These are phyloP conservation scores for Strix aluco DNA, from an alignment of 2,113 vertebrate species.

Conservation along the genomic window DNA sequence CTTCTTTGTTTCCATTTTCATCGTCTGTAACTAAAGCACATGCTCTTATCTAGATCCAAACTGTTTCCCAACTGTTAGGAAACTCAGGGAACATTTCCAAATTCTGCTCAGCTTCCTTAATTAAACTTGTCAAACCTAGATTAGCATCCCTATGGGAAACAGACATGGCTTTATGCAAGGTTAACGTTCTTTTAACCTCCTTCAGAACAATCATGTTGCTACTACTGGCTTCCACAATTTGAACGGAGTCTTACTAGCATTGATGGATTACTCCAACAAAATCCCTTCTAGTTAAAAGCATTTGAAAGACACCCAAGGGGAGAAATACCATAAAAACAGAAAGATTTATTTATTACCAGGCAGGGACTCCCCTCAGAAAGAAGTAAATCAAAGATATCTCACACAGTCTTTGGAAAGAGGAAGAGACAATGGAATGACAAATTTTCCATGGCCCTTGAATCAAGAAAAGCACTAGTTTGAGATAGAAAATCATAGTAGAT, in stretches of 20 bases:
- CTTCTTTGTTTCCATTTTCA: background rate
- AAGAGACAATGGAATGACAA: background rate
- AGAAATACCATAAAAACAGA: constrained; percentile 3
- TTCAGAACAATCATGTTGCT: background rate
- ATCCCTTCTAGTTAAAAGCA: constrained; percentile 10
- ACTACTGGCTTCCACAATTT: background rate
- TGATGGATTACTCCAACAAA: constrained; percentile 24
- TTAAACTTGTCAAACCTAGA: constrained; percentile 9
- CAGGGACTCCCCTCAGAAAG: background rate
- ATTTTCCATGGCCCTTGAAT: background rate
- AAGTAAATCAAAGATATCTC: constrained; percentile 13
- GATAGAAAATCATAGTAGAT: background rate
- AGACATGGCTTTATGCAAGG: background rate
- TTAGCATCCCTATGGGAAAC: background rate
- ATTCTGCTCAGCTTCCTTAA: background rate
- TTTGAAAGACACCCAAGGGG: constrained; percentile 27
- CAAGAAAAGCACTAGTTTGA: background rate
- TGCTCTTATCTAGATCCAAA: background rate
- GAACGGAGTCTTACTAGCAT: background rate
- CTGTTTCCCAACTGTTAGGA: background rate
- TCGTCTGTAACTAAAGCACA: background rate
- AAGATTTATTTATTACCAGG: background rate
- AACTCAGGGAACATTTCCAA: background rate
- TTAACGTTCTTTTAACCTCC: background rate
- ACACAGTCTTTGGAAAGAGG: background rate